Evolutionary conservation across 2,113 vertebrate species (phyloP), one percentile per base, ranked within the genome.

Genomic region (Geococcyx californianus): DNA sequence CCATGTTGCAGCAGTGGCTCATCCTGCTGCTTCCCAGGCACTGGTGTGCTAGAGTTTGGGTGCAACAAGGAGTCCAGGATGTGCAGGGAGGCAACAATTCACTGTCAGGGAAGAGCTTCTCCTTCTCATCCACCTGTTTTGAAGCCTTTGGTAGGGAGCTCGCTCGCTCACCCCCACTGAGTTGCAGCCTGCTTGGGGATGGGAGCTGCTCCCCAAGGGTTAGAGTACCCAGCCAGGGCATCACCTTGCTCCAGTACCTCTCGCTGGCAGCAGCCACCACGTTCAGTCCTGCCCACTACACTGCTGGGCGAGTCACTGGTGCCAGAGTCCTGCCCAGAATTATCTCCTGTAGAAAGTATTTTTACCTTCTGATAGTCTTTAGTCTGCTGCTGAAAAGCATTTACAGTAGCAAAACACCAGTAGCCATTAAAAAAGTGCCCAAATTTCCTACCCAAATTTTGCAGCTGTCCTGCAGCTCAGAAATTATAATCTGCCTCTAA

Each of bases 101-200:
- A 14, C 33, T 4, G 0, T 12, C 0, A 1, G 49, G 10, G 21
- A 55, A n/a, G 60, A 60, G 68, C 29, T n/a, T 31, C 34, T 47
- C 28, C 38, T 38, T 16, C 47, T 33, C 45, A 45, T 6, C 60
- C 36, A 7, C 33, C 36, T 5, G 17, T 26, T 59, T 15, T 23
- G 25, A 11, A 34, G 60, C 31, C 6, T 8, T 16, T 1, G 8
- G 44, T 23, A n/a, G 42, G 7, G 29, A 31, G 40, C n/a, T 25
- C 42, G 52, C 51, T 29, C 17, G 2, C n/a, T 20, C 1, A 3
- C 6, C 34, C 6, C 13, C 1, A 2, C 54, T 20, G n/a, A 13
- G 7, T 54, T 49, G 56, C 56, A 44, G 59, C 76, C 59, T 3
- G 2, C 40, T 44, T 16, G 3, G 12, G 12, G 52, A 2, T 28